phyloP scores from a whole-genome alignment of 37 sponge, comb jelly and placozoan species.

The Petrosia ficiformis region DNA sequence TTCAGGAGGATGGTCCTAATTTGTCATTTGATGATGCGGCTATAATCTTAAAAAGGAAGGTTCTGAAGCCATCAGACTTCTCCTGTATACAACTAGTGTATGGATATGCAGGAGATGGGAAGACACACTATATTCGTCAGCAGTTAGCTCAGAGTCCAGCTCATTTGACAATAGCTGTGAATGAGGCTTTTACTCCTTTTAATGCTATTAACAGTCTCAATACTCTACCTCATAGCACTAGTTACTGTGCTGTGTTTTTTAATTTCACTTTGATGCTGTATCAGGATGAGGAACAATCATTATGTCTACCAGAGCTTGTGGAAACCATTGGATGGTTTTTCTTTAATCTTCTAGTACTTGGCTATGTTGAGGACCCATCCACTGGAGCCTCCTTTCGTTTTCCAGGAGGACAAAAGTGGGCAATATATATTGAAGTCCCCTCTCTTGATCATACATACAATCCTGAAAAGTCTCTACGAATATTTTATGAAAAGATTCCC shows the following conservation, averaged over 20 bases:
- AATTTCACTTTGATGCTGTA: conserved; percentile 82
- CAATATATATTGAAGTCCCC: conserved; percentile 76
- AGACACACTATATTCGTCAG: conserved; percentile 84
- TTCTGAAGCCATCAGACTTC: conserved; percentile 25
- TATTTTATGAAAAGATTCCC: conserved; percentile 49
- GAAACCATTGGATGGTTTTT: conserved; percentile 84
- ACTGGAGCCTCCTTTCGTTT: conserved; percentile 71
- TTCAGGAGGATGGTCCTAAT: conserved; percentile 19
- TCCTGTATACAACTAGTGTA: conserved; percentile 53
- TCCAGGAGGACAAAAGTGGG: conserved; percentile 69
- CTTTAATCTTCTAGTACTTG: conserved; percentile 79
- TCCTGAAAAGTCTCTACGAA: conserved; percentile 47
- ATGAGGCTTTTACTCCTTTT: conserved; percentile 79
- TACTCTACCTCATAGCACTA: conserved; percentile 29
- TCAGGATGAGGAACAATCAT: conserved; percentile 22
- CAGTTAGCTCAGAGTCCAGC: conserved; percentile 33
- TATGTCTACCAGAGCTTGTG: conserved; percentile 61
- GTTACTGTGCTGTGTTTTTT: conserved; percentile 74
- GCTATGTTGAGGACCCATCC: conserved; percentile 78
- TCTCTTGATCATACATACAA: conserved; percentile 5
- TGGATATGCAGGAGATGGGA: conserved; percentile 86
- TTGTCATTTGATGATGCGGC: conserved; percentile 32
- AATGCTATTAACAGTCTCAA: conserved; percentile 70
- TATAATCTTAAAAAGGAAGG: background rate
- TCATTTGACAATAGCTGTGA: conserved; percentile 65